Base-by-base conservation (phyloP, 2,888 invertebrate species). In the Entomobrya proxima region DNA sequence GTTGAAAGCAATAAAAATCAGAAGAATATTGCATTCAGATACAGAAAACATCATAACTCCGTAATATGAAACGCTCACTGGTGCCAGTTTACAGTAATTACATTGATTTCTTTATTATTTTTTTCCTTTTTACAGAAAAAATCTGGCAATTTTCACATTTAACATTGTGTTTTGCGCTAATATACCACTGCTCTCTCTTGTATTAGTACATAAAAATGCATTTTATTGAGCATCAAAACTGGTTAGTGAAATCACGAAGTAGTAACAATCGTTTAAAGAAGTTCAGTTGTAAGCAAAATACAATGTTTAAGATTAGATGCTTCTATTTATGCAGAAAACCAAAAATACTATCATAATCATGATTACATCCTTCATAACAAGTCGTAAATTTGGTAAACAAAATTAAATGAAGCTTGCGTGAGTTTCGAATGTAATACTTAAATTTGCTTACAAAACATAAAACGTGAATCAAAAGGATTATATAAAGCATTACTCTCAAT, bases 61-160 rank as follows among this genome's bases (percentile, higher is more conserved):
- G 30, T n/a, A 64, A 7, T 35, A 67, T 67, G 27, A 40, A 40
- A 37, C 64, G 9, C 6, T n/a, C n/a, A n/a, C n/a, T n/a, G n/a
- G 24, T 18, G 64, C 37, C n/a, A 18, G 32, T 64, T 7, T 37
- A 15, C 27, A 40, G 6, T 67, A 40, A 18, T 64, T 61, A 32
- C 32, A 37, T 37, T 64, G 64, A 64, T 64, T 64, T 64, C 64
- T 64, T 64, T 64, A 37, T 64, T 64, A 37, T 64, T 77, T 64
- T 64, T 35, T 64, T 64, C 15, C n/a, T 18, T 5, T 64, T 64
- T 32, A 37, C 35, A 61, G n/a, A 61, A 61, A 30, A 13, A 27
- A 50, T 74, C 74, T 77, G n/a, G 47, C 18, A 64, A 32, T 32
- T 64, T 64, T 64, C 61, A 61, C 78, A 78, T 50, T 64, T 32